A percentile compares a stretch with the other conserved stretches of the same genome.
These are phyloP conservation scores for Characodon lateralis DNA, from an alignment of 2,797 vertebrate species.

Conservation along the genomic window DNA sequence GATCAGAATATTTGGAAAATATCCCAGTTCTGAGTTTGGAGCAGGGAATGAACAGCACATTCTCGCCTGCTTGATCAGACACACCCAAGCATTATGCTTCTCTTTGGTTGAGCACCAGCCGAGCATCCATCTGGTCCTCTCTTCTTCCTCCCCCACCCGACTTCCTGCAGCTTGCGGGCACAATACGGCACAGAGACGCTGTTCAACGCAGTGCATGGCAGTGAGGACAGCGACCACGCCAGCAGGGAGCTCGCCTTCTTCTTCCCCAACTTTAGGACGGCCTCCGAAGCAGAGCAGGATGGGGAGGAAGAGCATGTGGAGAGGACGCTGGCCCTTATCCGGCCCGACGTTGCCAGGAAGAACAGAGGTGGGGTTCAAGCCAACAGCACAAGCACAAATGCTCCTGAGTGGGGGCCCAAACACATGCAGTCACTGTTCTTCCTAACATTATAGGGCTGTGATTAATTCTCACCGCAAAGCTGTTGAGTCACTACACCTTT, in stretches of 20 bases:
- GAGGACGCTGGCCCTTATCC: slow-evolving; percentile 84
- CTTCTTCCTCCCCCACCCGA: slow-evolving; percentile 54
- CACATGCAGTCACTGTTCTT: slow-evolving; percentile 19
- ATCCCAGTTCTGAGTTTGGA: slow-evolving; percentile 42
- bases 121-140: slow-evolving; percentile 75
- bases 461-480: slow-evolving; percentile 19
- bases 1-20: slow-evolving; percentile 42
- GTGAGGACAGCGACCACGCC: slow-evolving; percentile 81
- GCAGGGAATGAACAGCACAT: slow-evolving; percentile 60
- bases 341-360: slow-evolving; percentile 79
- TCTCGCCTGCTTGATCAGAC: slow-evolving; percentile 64
- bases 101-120: slow-evolving; percentile 68
- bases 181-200: slow-evolving; percentile 87
- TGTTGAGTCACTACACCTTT: slow-evolving; percentile 11
- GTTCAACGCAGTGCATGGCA: slow-evolving; percentile 88
- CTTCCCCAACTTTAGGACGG: slow-evolving; percentile 84
- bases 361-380: slow-evolving; percentile 79
- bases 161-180: slow-evolving; percentile 85
- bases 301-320: slow-evolving; percentile 76
- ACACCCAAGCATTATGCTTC: slow-evolving; percentile 74
- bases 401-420: slow-evolving; percentile 15
- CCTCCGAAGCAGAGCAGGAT: slow-evolving; percentile 60
- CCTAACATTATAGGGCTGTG: slow-evolving; percentile 7
- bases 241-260: slow-evolving; percentile 87
- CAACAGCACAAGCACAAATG: slow-evolving; percentile 59